These are phyloP conservation scores for Elysia crispata DNA, from an alignment of 2,888 invertebrate species.

Conservation along the genomic window DNA sequence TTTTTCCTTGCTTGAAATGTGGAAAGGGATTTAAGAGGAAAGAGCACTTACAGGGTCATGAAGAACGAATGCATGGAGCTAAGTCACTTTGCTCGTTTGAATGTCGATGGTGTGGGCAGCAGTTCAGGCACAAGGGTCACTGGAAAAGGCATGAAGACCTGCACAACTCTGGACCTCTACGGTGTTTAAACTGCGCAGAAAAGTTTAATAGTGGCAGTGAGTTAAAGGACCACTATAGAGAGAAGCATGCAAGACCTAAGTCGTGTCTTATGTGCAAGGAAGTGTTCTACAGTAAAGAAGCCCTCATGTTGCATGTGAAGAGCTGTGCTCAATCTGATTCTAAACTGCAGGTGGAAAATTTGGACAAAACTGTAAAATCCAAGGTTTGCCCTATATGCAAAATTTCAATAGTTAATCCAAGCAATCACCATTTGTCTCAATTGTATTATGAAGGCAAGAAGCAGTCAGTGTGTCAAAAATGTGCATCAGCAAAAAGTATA, in stretches of 20 bases:
- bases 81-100: neutral
- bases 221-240: neutral
- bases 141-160: neutral
- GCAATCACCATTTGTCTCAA: no score
- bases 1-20: no score
- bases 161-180: neutral
- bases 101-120: neutral
- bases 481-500: no score
- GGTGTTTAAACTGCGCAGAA: neutral
- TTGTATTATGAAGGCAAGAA: no score
- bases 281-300: neutral
- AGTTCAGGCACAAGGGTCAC: neutral
- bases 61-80: no score
- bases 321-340: neutral
- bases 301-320: slow-evolving; percentile 10
- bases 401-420: no score
- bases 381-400: no score
- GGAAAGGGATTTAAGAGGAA: no score
- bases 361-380: no score
- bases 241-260: neutral
- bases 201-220: neutral
- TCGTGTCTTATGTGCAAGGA: neutral
- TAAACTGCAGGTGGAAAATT: no score
- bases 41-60: no score
- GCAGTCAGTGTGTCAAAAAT: no score